A percentile compares a stretch with the other conserved stretches of the same genome.
phyloP scores from a whole-genome alignment of 2,797 vertebrate species.

The Sparidentex hasta region DNA sequence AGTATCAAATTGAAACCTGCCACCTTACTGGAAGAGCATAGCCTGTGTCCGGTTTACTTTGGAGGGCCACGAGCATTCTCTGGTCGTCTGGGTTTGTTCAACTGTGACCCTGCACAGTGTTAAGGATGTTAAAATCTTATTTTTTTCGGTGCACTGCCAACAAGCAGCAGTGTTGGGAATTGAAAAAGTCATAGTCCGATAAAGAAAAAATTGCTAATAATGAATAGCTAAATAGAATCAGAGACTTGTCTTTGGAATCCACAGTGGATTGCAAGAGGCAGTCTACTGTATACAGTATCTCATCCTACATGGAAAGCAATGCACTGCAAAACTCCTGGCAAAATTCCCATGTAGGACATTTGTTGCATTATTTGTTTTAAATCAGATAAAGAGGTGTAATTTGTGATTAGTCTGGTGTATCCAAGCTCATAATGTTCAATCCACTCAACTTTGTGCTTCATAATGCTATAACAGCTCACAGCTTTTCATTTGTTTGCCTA shows the following conservation, averaged over 20 bases:
- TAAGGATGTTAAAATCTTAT: constrained; percentile 65
- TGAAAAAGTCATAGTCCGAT: constrained; percentile 47
- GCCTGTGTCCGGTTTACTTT: constrained; percentile 76
- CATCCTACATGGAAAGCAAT: constrained; percentile 24
- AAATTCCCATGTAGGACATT: constrained; percentile 25
- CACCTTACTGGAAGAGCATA: constrained; percentile 49
- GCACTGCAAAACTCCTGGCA: background rate
- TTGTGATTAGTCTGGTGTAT: constrained; percentile 35
- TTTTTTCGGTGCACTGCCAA: constrained; percentile 50
- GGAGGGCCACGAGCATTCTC: constrained; percentile 74
- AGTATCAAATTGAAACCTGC: constrained; percentile 70
- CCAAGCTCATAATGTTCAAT: constrained; percentile 42
- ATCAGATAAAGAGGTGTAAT: constrained; percentile 49
- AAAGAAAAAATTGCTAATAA: constrained; percentile 54
- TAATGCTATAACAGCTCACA: constrained; percentile 43
- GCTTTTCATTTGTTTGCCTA: constrained; percentile 42
- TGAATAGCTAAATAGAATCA: constrained; percentile 63
- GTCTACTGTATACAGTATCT: constrained; percentile 31
- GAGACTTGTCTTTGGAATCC: constrained; percentile 19
- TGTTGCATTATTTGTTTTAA: constrained; percentile 47
- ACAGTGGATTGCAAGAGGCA: constrained; percentile 1
- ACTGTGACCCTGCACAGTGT: constrained; percentile 77
- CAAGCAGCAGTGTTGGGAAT: constrained; percentile 43
- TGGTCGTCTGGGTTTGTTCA: constrained; percentile 81
- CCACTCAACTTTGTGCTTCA: constrained; percentile 30